These are phyloP conservation scores for Enteromius argenteus DNA, from an alignment of 2,797 vertebrate genomes.

Conservation along the genomic window DNA sequence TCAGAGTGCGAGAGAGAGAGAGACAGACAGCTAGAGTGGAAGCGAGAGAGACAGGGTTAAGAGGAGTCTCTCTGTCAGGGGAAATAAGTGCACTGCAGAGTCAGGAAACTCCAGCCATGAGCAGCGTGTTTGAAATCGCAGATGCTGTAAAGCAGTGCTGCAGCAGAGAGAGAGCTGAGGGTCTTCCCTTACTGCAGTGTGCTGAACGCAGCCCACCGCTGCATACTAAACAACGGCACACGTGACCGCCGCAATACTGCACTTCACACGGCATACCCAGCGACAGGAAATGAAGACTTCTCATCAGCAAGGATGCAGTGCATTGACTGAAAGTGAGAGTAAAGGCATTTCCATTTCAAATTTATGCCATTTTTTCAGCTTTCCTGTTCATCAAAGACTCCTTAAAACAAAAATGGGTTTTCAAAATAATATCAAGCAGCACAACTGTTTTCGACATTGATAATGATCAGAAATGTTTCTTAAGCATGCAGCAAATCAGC, in stretches of 20 bases:
- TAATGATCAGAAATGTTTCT: not conserved
- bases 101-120: constrained; percentile 57
- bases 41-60: constrained; percentile 28
- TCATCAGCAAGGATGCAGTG: not conserved
- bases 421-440: not conserved
- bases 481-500: not conserved
- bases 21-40: not conserved
- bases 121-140: constrained; percentile 32
- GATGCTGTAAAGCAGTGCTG: constrained; percentile 15
- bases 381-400: not conserved
- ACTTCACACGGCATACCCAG: not conserved
- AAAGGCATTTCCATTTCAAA: not conserved
- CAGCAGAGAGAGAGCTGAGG: not conserved
- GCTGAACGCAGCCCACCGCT: constrained; percentile 19
- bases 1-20: constrained; percentile 10
- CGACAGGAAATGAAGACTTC: not conserved
- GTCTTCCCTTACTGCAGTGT: constrained; percentile 41
- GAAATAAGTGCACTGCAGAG: constrained; percentile 61
- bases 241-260: constrained; percentile 7
- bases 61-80: constrained; percentile 40
- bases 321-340: not conserved
- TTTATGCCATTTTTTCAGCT: not conserved
- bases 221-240: constrained; percentile 1
- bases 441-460: not conserved
- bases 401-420: not conserved